Evolutionary conservation across 2,888 invertebrate genomes (phyloP).

Genomic region (Drosophila hamatofila): DNA sequence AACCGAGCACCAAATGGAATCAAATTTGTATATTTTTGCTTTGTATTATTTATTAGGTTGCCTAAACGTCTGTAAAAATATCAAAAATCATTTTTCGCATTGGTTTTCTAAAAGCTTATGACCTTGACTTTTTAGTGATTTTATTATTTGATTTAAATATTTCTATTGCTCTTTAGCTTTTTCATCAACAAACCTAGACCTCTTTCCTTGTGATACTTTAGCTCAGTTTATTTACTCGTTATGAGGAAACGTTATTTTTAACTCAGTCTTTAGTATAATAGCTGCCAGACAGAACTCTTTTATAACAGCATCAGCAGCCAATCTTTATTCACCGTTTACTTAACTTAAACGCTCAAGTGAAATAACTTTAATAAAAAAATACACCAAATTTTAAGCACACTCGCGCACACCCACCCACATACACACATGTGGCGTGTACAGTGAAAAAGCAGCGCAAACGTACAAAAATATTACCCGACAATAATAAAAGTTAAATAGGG

Average conservation of each 20-base stretch:
- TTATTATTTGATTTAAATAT: neutral
- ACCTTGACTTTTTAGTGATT: neutral
- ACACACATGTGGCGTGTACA: constrained; percentile 5
- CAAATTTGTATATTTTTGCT: neutral
- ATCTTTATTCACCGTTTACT: neutral
- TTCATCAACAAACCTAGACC: too few relatives aligned
- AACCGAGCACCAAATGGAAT: neutral
- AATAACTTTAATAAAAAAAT: constrained; percentile 65
- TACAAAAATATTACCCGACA: constrained; percentile 40
- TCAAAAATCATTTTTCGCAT: neutral
- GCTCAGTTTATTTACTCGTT: neutral
- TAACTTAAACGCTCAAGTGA: constrained; percentile 33
- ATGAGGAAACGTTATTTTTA: neutral
- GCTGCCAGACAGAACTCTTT: neutral
- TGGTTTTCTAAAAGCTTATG: neutral
- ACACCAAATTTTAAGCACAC: constrained; percentile 40
- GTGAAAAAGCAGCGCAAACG: constrained; percentile 24
- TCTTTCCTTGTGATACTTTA: neutral
- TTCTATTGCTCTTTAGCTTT: neutral
- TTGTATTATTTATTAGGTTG: neutral
- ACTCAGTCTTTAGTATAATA: neutral
- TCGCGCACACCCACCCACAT: constrained; percentile 7
- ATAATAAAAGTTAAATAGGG: constrained; percentile 76
- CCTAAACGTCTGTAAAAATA: neutral
- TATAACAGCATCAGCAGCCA: neutral